Percentiles rank a stretch among this genome's conserved stretches.
These are phyloP conservation scores for Siniperca undulata DNA, from an alignment of 2,797 vertebrate genomes.

Conservation along the genomic window DNA sequence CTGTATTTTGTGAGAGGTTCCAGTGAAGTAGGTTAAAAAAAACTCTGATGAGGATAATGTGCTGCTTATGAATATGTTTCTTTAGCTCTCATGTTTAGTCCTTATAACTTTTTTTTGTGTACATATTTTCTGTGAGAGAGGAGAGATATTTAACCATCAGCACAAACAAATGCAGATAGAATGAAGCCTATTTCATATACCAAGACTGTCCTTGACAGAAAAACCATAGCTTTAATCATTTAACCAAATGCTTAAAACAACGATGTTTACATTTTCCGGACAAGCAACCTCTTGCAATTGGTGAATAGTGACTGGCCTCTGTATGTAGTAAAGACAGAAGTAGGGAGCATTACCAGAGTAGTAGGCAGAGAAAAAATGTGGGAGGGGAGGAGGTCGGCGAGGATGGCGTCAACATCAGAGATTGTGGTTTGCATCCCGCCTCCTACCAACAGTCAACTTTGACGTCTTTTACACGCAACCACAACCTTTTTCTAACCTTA, in stretches of 20 bases:
- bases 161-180: constrained; percentile 2
- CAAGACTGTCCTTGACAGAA: not conserved
- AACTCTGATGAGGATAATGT: constrained; percentile 5
- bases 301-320: not conserved
- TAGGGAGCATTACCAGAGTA: not conserved
- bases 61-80: constrained; percentile 5
- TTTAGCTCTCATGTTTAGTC: constrained; percentile 7
- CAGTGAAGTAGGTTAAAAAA: constrained; percentile 15
- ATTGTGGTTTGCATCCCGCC: not conserved
- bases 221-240: not conserved
- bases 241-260: not conserved
- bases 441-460: not conserved
- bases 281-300: not conserved
- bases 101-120: not conserved
- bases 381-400: too few species aligned
- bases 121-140: not conserved
- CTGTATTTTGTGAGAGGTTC: constrained; percentile 14
- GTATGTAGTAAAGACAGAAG: not conserved
- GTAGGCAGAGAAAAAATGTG: not conserved
- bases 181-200: not conserved
- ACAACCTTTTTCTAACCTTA: not conserved
- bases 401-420: not conserved
- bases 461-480: not conserved
- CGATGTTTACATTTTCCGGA: not conserved
- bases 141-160: not conserved